These are phyloP conservation scores for Tortrix viridana DNA, from an alignment of 2,888 invertebrate genomes.

Conservation along the genomic window DNA sequence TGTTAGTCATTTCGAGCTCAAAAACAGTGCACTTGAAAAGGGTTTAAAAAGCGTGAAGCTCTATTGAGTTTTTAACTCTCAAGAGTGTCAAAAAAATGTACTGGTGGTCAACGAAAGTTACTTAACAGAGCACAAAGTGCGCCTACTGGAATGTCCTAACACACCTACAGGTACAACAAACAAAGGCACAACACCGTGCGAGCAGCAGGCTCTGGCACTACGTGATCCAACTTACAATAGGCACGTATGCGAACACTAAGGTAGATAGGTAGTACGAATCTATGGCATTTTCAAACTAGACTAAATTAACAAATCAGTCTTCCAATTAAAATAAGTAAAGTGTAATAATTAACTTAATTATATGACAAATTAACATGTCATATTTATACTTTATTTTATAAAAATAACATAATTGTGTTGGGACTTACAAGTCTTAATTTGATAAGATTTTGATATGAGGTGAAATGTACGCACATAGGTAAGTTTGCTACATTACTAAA, in stretches of 20 bases:
- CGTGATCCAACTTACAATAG: conserved; percentile 61
- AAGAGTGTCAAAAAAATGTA: conserved; percentile 3
- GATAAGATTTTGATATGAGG: conserved; percentile 53
- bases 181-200: conserved; percentile 80
- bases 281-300: conserved; percentile 84
- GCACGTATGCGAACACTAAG: conserved; percentile 66
- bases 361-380: conserved; percentile 55
- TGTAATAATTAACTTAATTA: conserved; percentile 61
- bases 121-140: conserved; percentile 65
- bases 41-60: neutral
- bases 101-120: conserved; percentile 41
- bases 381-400: conserved; percentile 43
- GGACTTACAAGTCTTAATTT: conserved; percentile 15
- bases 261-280: conserved; percentile 66
- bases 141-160: conserved; percentile 77
- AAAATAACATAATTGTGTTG: conserved; percentile 23
- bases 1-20: neutral
- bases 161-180: conserved; percentile 65
- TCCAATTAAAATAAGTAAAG: conserved; percentile 75
- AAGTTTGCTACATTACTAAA: conserved; percentile 18
- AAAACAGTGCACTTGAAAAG: neutral
- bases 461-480: neutral
- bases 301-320: conserved; percentile 85
- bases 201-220: conserved; percentile 69
- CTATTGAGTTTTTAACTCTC: conserved; percentile 29